Percentiles rank a stretch among this genome's conserved stretches.
Conservation (phyloP, 2,888 invertebrate species). For the Pharmacophagus antenor region DNA sequence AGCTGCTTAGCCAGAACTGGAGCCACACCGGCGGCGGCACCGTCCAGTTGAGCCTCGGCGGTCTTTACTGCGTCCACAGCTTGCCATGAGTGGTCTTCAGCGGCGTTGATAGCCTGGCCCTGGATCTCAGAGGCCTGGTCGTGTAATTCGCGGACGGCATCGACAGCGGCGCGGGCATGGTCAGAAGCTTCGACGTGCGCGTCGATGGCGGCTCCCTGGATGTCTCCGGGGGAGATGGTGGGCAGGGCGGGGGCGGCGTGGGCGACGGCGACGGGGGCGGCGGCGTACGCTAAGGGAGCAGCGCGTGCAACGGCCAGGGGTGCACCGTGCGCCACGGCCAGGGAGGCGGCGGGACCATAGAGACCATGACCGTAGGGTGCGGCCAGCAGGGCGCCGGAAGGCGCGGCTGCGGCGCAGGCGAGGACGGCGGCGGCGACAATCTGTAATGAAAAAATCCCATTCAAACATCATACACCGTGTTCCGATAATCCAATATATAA, state of each 20-base stretch:
- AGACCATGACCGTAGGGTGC: slow-evolving; percentile 51
- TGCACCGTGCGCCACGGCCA: slow-evolving; percentile 37
- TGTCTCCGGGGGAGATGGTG: slow-evolving; percentile 72
- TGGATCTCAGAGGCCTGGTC: slow-evolving; percentile 73
- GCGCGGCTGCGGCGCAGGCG: slow-evolving; percentile 71
- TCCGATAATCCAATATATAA: slow-evolving; percentile 34
- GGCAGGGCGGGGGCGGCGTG: slow-evolving; percentile 54
- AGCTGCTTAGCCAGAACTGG: slow-evolving; percentile 71
- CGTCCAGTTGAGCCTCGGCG: slow-evolving; percentile 68
- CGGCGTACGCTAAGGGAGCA: slow-evolving; percentile 47
- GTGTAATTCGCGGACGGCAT: slow-evolving; percentile 67
- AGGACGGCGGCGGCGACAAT: slow-evolving; percentile 79
- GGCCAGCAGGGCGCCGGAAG: slow-evolving; percentile 64
- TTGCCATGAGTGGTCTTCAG: slow-evolving; percentile 74
- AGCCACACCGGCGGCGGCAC: slow-evolving; percentile 71
- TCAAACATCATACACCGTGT: slow-evolving; percentile 32
- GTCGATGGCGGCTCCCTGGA: slow-evolving; percentile 70
- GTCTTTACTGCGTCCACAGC: slow-evolving; percentile 72
- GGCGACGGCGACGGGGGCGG: slow-evolving; percentile 48
- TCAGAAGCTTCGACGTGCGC: slow-evolving; percentile 71
- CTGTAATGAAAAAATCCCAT: slow-evolving; percentile 56
- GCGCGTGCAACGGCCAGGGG: slow-evolving; percentile 45
- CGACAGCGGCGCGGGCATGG: slow-evolving; percentile 70
- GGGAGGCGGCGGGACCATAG: slow-evolving; percentile 31
- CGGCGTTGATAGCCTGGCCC: slow-evolving; percentile 72